Evolutionary conservation across 2,888 invertebrate species (phyloP).

Genomic region (Hetaerina titia): DNA sequence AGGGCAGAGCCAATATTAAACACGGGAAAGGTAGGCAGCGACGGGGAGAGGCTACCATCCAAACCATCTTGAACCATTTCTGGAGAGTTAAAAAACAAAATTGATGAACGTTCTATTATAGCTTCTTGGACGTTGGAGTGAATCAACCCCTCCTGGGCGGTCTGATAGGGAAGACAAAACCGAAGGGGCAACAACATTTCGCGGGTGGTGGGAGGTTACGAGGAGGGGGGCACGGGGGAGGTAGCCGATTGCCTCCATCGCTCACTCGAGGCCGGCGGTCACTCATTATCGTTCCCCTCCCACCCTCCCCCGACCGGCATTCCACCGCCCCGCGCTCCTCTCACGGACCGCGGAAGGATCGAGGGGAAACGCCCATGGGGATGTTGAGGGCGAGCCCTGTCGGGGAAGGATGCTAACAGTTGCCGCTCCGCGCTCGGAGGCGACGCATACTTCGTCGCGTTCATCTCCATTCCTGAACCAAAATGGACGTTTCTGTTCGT

Average conservation of each 20-base stretch:
- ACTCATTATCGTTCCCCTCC: background rate
- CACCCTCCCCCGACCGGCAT: background rate
- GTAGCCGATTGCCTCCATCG: background rate
- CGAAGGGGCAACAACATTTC: background rate
- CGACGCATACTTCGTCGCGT: background rate
- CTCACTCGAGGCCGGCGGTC: background rate
- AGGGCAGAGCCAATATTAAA: background rate
- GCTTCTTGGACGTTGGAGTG: background rate
- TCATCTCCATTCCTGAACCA: no score
- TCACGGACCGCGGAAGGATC: background rate
- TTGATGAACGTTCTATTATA: conserved; percentile 20
- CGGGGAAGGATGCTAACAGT: background rate
- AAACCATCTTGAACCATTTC: background rate
- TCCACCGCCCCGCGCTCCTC: background rate
- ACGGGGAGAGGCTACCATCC: background rate
- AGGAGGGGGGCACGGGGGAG: background rate
- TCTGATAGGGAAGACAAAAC: background rate
- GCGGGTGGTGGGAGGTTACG: background rate
- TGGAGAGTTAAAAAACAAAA: background rate
- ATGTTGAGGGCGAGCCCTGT: background rate
- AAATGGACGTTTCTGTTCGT: no score
- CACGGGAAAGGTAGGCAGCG: background rate
- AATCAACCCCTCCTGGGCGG: background rate
- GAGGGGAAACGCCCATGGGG: background rate
- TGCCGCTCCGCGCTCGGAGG: background rate